Evolutionary conservation across 1,140 invertebrate species (phyloP), one percentile per base, ranked within the genome.

Genomic region (Brachystomella parvula): DNA sequence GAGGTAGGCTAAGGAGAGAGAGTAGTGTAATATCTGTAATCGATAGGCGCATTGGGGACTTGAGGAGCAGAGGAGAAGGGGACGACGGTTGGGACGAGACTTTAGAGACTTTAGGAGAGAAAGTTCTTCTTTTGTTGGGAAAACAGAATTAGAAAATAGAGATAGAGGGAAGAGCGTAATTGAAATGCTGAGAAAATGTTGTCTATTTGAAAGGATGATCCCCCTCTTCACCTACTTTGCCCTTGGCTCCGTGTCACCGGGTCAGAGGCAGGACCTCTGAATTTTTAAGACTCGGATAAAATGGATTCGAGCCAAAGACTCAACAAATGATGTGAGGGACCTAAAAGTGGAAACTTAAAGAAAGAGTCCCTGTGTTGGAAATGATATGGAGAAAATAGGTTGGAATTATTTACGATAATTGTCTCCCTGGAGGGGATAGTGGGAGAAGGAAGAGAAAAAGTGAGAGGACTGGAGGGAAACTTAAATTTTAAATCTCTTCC

Each of bases 381-480:
- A 21, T 3, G 61, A 61, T 26, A 17, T 21, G 49, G 39, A 28
- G 31, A 15, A 49, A 47, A 49, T 26, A 49, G 61, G 49, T 65
- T 58, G 63, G 67, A 47, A 68, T 68, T 71, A 71, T 71, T 71
- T 71, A 71, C 70, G 70, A 69, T 71, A 71, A 69, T 71, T 71
- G 70, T 24, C 9, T 44, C 39, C 9, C n/a, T 44, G n/a, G n/a
- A n/a, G 29, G 29, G 47, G 3, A 47, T 6, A 47, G 19, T n/a
- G 6, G 15, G 47, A 49, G 62, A 63, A 53, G 2, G n/a, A 15
- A n/a, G 26, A 63, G n/a, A 24, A 24, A 3, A 15, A 30, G 32
- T 15, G 32, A 24, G 28, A 24, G 32, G 28, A 32, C 28, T 28
- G n/a, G n/a, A n/a, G n/a, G n/a, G n/a, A 26, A 17, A 17, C 49